phyloP scores from a whole-genome alignment of 2,888 invertebrate genomes.

The Cephalotes varians region DNA sequence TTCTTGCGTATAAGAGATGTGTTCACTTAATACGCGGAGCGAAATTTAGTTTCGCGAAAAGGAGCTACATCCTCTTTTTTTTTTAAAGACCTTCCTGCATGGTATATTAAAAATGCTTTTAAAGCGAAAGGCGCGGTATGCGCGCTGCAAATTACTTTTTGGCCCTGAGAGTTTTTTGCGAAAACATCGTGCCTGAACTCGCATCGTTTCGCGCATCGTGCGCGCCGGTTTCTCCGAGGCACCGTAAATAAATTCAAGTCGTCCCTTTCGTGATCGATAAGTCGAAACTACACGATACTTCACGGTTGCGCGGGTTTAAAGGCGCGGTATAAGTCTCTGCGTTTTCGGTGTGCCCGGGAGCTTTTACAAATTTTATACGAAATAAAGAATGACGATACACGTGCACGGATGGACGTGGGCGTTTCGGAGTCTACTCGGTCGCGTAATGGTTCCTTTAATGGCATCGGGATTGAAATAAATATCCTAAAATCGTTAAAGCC shows the following conservation, averaged over 20 bases:
- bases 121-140: slow-evolving; percentile 60
- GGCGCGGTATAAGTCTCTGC: slow-evolving; percentile 11
- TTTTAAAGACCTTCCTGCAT: neutral
- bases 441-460: slow-evolving; percentile 75
- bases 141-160: slow-evolving; percentile 68
- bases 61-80: slow-evolving; percentile 27
- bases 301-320: slow-evolving; percentile 28
- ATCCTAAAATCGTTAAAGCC: slow-evolving; percentile 72
- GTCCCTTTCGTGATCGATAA: slow-evolving; percentile 56
- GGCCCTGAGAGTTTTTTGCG: slow-evolving; percentile 58
- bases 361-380: slow-evolving; percentile 57
- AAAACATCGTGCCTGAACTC: slow-evolving; percentile 44
- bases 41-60: slow-evolving; percentile 57
- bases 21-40: slow-evolving; percentile 27
- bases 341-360: slow-evolving; percentile 29
- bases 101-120: slow-evolving; percentile 68
- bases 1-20: slow-evolving; percentile 16
- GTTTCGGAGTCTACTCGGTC: slow-evolving; percentile 64
- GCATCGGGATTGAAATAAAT: slow-evolving; percentile 75
- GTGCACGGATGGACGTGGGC: slow-evolving; percentile 46
- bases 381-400: slow-evolving; percentile 40
- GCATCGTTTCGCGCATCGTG: slow-evolving; percentile 31
- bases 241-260: slow-evolving; percentile 54
- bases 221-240: neutral
- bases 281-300: slow-evolving; percentile 44